Evolutionary conservation across 2,888 invertebrate genomes (phyloP).

Genomic region (Limnephilus rhombicus): DNA sequence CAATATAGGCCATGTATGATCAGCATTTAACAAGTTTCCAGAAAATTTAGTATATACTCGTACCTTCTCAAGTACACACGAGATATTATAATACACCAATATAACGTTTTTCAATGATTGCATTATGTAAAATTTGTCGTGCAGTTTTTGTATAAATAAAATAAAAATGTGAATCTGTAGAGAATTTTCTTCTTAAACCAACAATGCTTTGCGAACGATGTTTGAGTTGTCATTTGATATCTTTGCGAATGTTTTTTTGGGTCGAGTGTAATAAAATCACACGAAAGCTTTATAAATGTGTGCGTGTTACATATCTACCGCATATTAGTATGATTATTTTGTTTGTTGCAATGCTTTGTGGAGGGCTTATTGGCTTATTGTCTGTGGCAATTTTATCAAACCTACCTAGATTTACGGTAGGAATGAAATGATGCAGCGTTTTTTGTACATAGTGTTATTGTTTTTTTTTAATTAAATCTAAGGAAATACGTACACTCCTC

Average conservation of each 20-base stretch:
- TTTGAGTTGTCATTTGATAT: background rate
- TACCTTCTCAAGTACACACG: too few relatives aligned
- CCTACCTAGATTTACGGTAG: background rate
- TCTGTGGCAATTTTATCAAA: background rate
- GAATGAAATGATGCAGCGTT: background rate
- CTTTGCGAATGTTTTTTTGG: constrained; percentile 1
- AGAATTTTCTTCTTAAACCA: background rate
- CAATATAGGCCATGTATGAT: background rate
- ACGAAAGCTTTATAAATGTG: background rate
- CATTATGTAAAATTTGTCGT: background rate
- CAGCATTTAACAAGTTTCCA: background rate
- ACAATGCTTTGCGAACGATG: background rate
- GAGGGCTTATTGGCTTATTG: background rate
- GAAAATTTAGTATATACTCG: background rate
- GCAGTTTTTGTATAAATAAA: background rate
- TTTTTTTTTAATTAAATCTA: too few relatives aligned
- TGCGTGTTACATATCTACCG: background rate
- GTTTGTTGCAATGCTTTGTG: background rate
- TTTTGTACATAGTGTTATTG: background rate
- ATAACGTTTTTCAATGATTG: background rate
- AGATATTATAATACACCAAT: background rate
- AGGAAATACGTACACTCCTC: background rate
- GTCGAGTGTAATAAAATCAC: background rate
- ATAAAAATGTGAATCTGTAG: background rate
- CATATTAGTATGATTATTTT: background rate